Evolutionary conservation across 1,140 invertebrate species (phyloP).

Genomic region (Drosophila jambulina): DNA sequence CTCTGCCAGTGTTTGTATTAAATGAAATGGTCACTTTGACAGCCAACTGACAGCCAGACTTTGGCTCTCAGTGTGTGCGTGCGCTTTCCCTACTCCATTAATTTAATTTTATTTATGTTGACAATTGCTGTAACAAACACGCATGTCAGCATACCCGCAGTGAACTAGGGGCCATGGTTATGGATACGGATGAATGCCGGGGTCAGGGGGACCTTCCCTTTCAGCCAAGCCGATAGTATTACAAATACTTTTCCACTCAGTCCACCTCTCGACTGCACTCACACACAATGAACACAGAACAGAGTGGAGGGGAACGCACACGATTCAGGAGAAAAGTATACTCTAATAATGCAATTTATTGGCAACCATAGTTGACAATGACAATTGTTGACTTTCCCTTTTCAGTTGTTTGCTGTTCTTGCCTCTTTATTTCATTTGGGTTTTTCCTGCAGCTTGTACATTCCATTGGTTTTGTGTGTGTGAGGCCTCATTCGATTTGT

Average conservation of each 20-base stretch:
- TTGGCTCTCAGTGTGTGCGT: constrained; percentile 7
- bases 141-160: constrained; percentile 29
- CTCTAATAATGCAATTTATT: constrained; percentile 83
- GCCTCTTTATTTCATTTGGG: constrained; percentile 32
- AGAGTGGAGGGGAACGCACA: constrained; percentile 1
- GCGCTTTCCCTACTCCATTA: constrained; percentile 43
- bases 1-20: constrained; percentile 51
- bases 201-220: constrained; percentile 24
- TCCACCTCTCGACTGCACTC: constrained; percentile 1
- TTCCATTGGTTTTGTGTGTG: constrained; percentile 12
- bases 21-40: constrained; percentile 82
- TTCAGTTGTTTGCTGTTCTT: constrained; percentile 26
- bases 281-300: neutral
- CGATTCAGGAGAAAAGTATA: constrained; percentile 38
- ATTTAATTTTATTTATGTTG: constrained; percentile 84
- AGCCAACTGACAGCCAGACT: constrained; percentile 68
- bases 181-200: constrained; percentile 4
- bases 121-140: constrained; percentile 73
- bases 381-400: constrained; percentile 78
- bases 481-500: constrained; percentile 8
- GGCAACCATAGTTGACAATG: constrained; percentile 71
- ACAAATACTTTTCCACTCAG: constrained; percentile 64
- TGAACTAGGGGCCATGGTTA: constrained; percentile 35
- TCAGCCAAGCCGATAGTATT: constrained; percentile 61
- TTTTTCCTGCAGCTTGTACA: constrained; percentile 40